A percentile compares a stretch with the other conserved stretches of the same genome.
phyloP scores from a whole-genome alignment of 2,888 invertebrate species.

The Rhagonycha fulva region DNA sequence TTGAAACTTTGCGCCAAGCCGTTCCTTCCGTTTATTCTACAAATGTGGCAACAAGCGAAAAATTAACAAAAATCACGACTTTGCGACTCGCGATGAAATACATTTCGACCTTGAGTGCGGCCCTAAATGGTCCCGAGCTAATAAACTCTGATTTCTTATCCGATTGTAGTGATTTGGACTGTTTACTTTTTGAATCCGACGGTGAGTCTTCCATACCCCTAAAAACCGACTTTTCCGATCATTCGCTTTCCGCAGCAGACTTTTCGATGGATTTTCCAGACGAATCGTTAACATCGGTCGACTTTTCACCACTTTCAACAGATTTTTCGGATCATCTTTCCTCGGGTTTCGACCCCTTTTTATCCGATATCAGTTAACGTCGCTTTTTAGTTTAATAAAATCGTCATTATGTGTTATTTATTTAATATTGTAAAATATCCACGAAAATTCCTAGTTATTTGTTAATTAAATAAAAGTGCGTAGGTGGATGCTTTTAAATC shows the following conservation, averaged over 20 bases:
- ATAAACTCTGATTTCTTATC: conserved; percentile 41
- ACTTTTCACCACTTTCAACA: conserved; percentile 49
- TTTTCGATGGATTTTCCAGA: conserved; percentile 51
- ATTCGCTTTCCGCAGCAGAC: conserved; percentile 51
- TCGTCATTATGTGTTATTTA: conserved; percentile 22
- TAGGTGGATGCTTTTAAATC: conserved; percentile 12
- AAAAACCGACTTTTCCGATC: conserved; percentile 51
- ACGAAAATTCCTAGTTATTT: conserved; percentile 11
- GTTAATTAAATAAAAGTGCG: conserved; percentile 8
- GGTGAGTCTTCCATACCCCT: conserved; percentile 49
- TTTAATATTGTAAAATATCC: conserved; percentile 28
- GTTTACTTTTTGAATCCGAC: conserved; percentile 41
- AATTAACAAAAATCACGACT: conserved; percentile 70
- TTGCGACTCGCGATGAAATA: conserved; percentile 69
- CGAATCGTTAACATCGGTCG: conserved; percentile 49
- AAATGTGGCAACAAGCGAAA: conserved; percentile 56
- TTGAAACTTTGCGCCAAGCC: conserved; percentile 63
- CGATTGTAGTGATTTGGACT: conserved; percentile 47
- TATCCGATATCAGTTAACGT: conserved; percentile 42
- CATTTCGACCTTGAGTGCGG: conserved; percentile 58
- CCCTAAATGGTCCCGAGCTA: conserved; percentile 42
- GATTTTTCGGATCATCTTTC: conserved; percentile 49
- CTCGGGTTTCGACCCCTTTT: conserved; percentile 47
- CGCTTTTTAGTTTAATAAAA: background rate
- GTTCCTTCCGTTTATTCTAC: conserved; percentile 57